A percentile compares a stretch with the other conserved stretches of the same genome.
Conservation (phyloP, 2,797 vertebrate genomes). For the Syndactyla subalaris region DNA sequence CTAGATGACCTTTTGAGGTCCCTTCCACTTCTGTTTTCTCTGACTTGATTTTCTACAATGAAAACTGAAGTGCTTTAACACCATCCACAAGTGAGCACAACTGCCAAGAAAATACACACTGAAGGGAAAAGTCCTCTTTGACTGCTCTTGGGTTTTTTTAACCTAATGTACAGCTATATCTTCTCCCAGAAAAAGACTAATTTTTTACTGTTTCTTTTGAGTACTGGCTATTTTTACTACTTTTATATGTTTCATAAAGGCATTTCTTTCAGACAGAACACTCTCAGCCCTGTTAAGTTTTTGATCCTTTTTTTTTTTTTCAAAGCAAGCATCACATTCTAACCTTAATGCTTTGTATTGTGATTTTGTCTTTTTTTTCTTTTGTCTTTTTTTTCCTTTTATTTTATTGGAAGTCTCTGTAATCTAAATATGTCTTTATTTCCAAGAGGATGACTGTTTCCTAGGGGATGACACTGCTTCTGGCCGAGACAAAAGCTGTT, state of each 20-base stretch:
- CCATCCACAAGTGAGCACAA: constrained; percentile 10
- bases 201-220: constrained; percentile 47
- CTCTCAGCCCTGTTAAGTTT: constrained; percentile 29
- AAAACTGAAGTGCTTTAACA: constrained; percentile 29
- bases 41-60: background rate
- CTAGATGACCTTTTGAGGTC: background rate
- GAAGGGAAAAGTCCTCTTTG: constrained; percentile 13
- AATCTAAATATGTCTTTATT: constrained; percentile 68
- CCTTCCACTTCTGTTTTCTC: constrained; percentile 20
- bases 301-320: constrained; percentile 43
- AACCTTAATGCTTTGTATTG: constrained; percentile 56
- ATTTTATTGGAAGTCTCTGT: constrained; percentile 1
- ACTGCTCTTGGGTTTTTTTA: background rate
- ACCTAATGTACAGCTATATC: background rate
- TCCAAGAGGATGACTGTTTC: constrained; percentile 59
- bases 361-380: background rate
- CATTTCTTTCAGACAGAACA: constrained; percentile 52
- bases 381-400: background rate
- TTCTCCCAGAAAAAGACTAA: constrained; percentile 33
- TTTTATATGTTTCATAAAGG: constrained; percentile 37
- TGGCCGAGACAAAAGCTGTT: constrained; percentile 55
- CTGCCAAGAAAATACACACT: constrained; percentile 21
- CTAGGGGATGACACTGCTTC: constrained; percentile 63
- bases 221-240: constrained; percentile 60
- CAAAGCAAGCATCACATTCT: constrained; percentile 48